Conservation (phyloP, 2,888 invertebrate species). For the Leucophenga maculata region DNA sequence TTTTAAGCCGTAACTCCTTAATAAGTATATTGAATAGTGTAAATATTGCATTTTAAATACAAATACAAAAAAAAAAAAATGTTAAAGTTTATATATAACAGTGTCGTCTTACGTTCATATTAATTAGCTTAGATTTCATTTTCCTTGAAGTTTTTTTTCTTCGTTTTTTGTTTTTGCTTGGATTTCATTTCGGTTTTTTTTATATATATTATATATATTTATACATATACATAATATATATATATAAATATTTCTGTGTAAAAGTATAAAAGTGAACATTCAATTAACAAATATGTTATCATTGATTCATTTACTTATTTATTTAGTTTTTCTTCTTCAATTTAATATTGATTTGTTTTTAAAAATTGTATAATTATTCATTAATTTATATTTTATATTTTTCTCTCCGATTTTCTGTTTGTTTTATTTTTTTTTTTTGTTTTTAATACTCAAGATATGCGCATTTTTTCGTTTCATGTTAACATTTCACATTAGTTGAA, state of each 20-base stretch:
- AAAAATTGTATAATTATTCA: slow-evolving; percentile 55
- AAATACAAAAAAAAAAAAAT: neutral
- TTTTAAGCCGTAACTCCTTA: too few relatives aligned
- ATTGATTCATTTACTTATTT: slow-evolving; percentile 20
- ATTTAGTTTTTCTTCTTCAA: slow-evolving; percentile 31
- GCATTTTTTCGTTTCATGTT: slow-evolving; percentile 63
- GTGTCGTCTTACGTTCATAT: slow-evolving; percentile 4
- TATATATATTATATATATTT: slow-evolving; percentile 18
- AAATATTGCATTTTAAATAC: neutral
- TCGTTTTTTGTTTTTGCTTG: slow-evolving; percentile 33
- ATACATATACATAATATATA: slow-evolving; percentile 35
- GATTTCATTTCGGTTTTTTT: slow-evolving; percentile 13
- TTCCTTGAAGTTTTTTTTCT: slow-evolving; percentile 30
- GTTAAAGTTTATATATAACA: slow-evolving; percentile 40
- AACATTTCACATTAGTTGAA: slow-evolving; percentile 59
- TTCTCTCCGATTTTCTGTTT: slow-evolving; percentile 25
- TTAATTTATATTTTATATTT: slow-evolving; percentile 29
- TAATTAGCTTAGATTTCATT: slow-evolving; percentile 6
- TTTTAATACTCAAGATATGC: slow-evolving; percentile 62
- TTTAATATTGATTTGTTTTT: slow-evolving; percentile 31
- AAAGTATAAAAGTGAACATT: slow-evolving; percentile 69
- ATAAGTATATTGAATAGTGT: slow-evolving; percentile 6
- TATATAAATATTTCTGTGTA: slow-evolving; percentile 51
- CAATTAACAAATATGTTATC: slow-evolving; percentile 43
- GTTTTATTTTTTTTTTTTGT: slow-evolving; percentile 33